Percentiles rank a stretch among this genome's conserved stretches.
These are phyloP conservation scores for Daboia siamensis DNA, from an alignment of 2,113 vertebrate species.

Conservation along the genomic window DNA sequence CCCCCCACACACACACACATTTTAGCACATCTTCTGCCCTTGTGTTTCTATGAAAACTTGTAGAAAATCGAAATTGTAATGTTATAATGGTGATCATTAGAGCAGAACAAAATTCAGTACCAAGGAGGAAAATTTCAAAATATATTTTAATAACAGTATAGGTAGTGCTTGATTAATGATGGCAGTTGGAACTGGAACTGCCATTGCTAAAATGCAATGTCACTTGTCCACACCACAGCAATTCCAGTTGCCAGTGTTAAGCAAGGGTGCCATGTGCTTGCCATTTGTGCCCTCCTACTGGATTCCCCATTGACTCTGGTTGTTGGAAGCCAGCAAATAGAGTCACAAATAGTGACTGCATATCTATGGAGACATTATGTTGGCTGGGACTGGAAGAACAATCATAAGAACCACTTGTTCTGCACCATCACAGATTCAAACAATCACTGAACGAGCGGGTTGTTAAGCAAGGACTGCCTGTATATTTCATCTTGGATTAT, in stretches of 20 bases:
- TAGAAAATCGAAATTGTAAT: background rate
- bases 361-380: too few species aligned
- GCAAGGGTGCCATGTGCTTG: too few species aligned
- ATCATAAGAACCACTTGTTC: too few species aligned
- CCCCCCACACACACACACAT: too few species aligned
- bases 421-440: too few species aligned
- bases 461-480: too few species aligned
- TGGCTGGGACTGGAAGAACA: too few species aligned
- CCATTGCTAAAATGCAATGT: background rate
- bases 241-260: background rate
- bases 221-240: background rate
- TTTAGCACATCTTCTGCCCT: background rate
- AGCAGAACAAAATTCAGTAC: background rate
- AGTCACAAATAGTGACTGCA: too few species aligned
- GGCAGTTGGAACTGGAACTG: background rate
- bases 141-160: background rate
- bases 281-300: too few species aligned
- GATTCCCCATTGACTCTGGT: too few species aligned
- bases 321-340: too few species aligned
- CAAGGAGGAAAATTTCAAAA: background rate
- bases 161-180: background rate
- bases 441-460: too few species aligned
- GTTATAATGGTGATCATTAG: background rate
- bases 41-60: background rate
- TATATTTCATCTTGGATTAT: background rate